A percentile compares a stretch with the other conserved stretches of the same genome.
phyloP scores from a whole-genome alignment of 2,797 vertebrate species.

The Falco concolor region DNA sequence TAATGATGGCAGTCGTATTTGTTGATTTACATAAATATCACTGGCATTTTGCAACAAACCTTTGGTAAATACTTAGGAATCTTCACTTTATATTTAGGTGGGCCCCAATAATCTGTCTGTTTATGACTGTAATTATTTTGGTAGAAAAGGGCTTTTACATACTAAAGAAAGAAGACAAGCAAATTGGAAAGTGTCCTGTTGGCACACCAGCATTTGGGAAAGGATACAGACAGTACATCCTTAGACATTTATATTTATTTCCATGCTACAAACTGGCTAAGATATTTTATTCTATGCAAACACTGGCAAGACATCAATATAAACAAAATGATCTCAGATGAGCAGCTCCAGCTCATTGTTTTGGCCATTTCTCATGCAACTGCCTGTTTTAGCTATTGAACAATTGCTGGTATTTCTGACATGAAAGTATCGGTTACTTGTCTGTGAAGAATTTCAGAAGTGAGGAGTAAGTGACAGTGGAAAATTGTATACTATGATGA shows the following conservation, averaged over 20 bases:
- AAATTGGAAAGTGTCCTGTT: slow-evolving; percentile 53
- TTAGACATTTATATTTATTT: slow-evolving; percentile 52
- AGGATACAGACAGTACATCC: slow-evolving; percentile 17
- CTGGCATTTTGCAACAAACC: slow-evolving; percentile 16
- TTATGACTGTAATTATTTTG: slow-evolving; percentile 47
- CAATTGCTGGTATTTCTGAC: slow-evolving; percentile 47
- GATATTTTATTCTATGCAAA: slow-evolving; percentile 58
- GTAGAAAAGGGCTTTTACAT: slow-evolving; percentile 42
- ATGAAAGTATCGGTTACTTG: slow-evolving; percentile 29
- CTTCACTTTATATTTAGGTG: neutral
- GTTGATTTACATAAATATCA: slow-evolving; percentile 42
- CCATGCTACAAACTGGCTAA: slow-evolving; percentile 24
- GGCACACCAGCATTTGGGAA: slow-evolving; percentile 20
- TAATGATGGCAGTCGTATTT: neutral
- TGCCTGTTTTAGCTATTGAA: slow-evolving; percentile 30
- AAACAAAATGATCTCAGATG: slow-evolving; percentile 39
- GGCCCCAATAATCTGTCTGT: neutral
- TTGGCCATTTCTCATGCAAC: slow-evolving; percentile 38
- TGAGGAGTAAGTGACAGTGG: slow-evolving; percentile 13
- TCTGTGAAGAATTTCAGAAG: neutral
- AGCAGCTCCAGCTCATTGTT: slow-evolving; percentile 40
- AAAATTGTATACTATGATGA: slow-evolving; percentile 7
- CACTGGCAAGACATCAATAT: slow-evolving; percentile 23
- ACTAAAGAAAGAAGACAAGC: slow-evolving; percentile 35
- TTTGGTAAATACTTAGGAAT: slow-evolving; percentile 40